Evolutionary conservation across 2,113 vertebrate species (phyloP).

Genomic region (Callochromis pleurospilus): DNA sequence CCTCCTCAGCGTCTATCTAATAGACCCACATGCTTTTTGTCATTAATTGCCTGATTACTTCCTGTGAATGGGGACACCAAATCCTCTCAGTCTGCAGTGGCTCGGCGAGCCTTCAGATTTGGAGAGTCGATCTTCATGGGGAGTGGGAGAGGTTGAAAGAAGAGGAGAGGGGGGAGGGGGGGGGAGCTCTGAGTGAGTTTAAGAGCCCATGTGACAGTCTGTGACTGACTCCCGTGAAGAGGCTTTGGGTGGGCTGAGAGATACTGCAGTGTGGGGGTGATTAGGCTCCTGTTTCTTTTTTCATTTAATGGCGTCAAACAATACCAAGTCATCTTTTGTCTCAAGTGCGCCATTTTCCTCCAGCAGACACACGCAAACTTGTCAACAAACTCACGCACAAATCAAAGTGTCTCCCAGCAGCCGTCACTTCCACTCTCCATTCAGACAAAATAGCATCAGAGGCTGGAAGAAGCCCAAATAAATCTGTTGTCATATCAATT

Average conservation of each 20-base stretch:
- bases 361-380: not conserved
- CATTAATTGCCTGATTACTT: conserved; percentile 76
- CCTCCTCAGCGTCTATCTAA: conserved; percentile 56
- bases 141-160: not conserved
- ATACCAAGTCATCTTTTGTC: not conserved
- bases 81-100: conserved; percentile 62
- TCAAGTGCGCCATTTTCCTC: not conserved
- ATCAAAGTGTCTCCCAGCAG: not conserved
- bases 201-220: conserved; percentile 52
- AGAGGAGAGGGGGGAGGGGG: not conserved
- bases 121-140: conserved; percentile 47
- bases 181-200: conserved; percentile 26
- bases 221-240: conserved; percentile 41
- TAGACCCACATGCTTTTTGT: conserved; percentile 66
- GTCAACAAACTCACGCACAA: not conserved
- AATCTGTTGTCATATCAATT: conserved; percentile 76
- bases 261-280: not conserved
- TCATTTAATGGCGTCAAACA: not conserved
- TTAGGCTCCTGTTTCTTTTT: not conserved
- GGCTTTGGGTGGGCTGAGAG: conserved; percentile 48
- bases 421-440: conserved; percentile 11
- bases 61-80: conserved; percentile 69
- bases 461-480: conserved; percentile 50
- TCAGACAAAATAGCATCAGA: conserved; percentile 22
- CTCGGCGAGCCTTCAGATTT: conserved; percentile 58